Percentiles rank a stretch among this genome's conserved stretches.
Evolutionary conservation across 2,797 vertebrate genomes (phyloP).

Genomic region (Heterohyrax brucei): DNA sequence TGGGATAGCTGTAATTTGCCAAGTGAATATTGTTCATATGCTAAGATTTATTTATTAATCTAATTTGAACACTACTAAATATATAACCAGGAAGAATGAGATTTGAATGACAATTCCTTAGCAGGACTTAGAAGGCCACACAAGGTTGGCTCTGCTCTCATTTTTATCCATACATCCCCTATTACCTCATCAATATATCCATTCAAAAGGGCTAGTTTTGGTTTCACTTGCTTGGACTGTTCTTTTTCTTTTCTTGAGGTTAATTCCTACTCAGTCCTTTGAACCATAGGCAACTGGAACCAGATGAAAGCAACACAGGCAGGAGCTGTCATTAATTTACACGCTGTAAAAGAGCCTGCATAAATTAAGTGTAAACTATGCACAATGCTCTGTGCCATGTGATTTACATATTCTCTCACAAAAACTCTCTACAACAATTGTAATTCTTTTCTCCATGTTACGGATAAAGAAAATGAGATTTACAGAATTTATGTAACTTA

Average conservation of each 20-base stretch:
- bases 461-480: not conserved
- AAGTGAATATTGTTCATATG: not conserved
- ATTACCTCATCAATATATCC: not conserved
- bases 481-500: not conserved
- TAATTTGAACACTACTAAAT: not conserved
- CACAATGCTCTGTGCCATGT: not conserved
- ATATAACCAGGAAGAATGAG: not conserved
- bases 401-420: not conserved
- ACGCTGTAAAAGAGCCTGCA: not conserved
- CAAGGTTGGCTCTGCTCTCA: not conserved
- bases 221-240: not conserved
- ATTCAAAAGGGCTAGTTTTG: not conserved
- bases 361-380: not conserved
- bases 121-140: not conserved
- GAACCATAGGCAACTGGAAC: not conserved
- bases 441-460: not conserved
- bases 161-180: not conserved
- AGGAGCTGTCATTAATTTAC: not conserved
- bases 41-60: not conserved
- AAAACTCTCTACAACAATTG: slow-evolving; percentile 20
- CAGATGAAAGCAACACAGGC: not conserved
- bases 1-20: not conserved
- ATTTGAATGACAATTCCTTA: slow-evolving; percentile 31
- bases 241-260: not conserved
- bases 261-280: not conserved